These are phyloP conservation scores for Drosophila diplacantha DNA, from an alignment of 2,888 invertebrate species.

Conservation along the genomic window DNA sequence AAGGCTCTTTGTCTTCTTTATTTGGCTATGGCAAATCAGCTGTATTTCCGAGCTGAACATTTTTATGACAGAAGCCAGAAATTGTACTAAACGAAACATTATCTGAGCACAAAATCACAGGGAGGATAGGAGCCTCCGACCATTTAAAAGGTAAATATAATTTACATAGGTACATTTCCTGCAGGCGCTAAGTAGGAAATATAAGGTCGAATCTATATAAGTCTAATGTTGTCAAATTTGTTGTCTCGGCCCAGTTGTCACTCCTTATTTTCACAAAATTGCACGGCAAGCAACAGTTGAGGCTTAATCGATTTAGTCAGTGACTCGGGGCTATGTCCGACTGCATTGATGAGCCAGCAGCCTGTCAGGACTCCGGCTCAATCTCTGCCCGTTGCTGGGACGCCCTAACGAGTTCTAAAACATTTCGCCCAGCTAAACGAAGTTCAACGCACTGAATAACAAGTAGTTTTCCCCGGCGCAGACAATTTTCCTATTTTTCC, in stretches of 20 bases:
- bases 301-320: conserved; percentile 59
- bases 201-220: not conserved
- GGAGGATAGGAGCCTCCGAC: no score
- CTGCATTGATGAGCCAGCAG: conserved; percentile 54
- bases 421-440: conserved; percentile 69
- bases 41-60: no score
- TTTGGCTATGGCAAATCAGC: no score
- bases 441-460: conserved; percentile 68
- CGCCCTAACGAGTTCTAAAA: conserved; percentile 66
- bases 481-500: conserved; percentile 36
- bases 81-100: no score
- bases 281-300: conserved; percentile 53
- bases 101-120: no score
- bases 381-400: conserved; percentile 42
- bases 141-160: no score
- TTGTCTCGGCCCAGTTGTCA: not conserved
- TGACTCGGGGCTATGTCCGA: conserved; percentile 31
- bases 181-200: not conserved
- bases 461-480: conserved; percentile 54
- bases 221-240: not conserved
- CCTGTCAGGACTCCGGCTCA: conserved; percentile 25
- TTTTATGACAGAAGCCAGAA: no score
- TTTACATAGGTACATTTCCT: not conserved
- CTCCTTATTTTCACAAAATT: conserved; percentile 3
- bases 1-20: no score